Percentiles rank a stretch among this genome's conserved stretches.
These are phyloP conservation scores for Melanostigma gelatinosum DNA, from an alignment of 2,113 vertebrate genomes.

Conservation along the genomic window DNA sequence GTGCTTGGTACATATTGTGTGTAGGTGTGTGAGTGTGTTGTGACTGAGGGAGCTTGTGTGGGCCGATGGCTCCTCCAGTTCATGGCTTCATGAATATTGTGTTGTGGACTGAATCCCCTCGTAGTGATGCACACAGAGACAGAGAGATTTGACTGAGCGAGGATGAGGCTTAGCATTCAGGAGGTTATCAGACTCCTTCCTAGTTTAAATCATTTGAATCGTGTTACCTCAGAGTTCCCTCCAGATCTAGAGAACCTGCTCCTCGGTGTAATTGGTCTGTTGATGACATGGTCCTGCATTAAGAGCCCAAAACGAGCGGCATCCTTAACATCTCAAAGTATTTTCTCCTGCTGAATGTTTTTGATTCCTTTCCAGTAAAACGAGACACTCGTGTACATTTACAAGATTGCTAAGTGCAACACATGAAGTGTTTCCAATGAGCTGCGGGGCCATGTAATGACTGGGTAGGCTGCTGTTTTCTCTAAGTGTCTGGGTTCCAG, in stretches of 20 bases:
- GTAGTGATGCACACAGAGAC: slow-evolving; percentile 29
- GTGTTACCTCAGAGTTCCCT: background rate
- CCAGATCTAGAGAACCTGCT: slow-evolving; percentile 16
- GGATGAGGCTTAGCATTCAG: slow-evolving; percentile 43
- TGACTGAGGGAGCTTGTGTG: slow-evolving; percentile 67
- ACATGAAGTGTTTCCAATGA: slow-evolving; percentile 47
- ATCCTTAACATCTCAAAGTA: background rate
- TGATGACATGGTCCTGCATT: slow-evolving; percentile 29
- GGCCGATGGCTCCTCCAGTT: slow-evolving; percentile 68
- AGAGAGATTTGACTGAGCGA: slow-evolving; percentile 66
- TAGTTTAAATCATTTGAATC: slow-evolving; percentile 58
- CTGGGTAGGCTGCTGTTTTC: slow-evolving; percentile 17
- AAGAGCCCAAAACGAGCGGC: slow-evolving; percentile 14
- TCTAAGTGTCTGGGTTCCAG: slow-evolving; percentile 24
- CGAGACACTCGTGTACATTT: slow-evolving; percentile 24
- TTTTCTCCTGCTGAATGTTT: slow-evolving; percentile 26
- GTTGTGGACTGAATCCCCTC: slow-evolving; percentile 61
- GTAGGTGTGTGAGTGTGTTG: slow-evolving; percentile 45
- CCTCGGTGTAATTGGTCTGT: slow-evolving; percentile 57
- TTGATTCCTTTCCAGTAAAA: slow-evolving; percentile 39
- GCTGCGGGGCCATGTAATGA: slow-evolving; percentile 16
- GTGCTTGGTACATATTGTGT: slow-evolving; percentile 62
- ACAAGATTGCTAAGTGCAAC: slow-evolving; percentile 44
- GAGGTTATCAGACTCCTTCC: slow-evolving; percentile 46
- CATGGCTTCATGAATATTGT: slow-evolving; percentile 75